Conservation (phyloP, 2,888 invertebrate species). For the Caenorhabditis sp. region DNA sequence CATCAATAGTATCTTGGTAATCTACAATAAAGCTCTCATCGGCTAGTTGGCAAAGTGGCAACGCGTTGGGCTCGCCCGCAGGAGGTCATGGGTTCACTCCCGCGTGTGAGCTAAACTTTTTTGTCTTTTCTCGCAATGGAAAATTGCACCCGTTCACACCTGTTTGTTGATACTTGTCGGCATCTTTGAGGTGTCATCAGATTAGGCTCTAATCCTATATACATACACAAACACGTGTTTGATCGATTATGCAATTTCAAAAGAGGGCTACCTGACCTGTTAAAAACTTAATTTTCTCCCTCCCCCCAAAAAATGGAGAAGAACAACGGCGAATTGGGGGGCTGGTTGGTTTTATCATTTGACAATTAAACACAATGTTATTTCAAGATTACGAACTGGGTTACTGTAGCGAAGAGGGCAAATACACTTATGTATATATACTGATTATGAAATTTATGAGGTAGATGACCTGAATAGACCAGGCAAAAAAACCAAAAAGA, state of each 20-base stretch:
- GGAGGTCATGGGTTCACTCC: no score
- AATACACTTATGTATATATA: neutral
- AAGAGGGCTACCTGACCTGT: neutral
- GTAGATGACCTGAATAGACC: neutral
- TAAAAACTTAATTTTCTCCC: neutral
- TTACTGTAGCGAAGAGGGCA: neutral
- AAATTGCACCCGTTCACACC: neutral
- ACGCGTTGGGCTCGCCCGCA: no score
- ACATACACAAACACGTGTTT: neutral
- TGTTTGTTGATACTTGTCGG: neutral
- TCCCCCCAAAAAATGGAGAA: neutral
- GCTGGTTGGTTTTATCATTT: neutral
- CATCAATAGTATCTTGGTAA: no score
- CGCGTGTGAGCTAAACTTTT: neutral
- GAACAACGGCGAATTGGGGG: no score
- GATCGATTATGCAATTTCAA: neutral
- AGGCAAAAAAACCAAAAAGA: neutral
- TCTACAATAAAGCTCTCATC: no score
- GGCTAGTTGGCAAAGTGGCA: no score
- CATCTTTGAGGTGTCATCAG: neutral
- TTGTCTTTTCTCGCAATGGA: neutral
- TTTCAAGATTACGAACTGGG: constrained; percentile 42
- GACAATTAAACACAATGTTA: constrained; percentile 19
- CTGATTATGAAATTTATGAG: neutral
- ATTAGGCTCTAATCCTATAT: neutral